Conservation (phyloP, 2,888 invertebrate genomes). For the Drosophila mercatorum region DNA sequence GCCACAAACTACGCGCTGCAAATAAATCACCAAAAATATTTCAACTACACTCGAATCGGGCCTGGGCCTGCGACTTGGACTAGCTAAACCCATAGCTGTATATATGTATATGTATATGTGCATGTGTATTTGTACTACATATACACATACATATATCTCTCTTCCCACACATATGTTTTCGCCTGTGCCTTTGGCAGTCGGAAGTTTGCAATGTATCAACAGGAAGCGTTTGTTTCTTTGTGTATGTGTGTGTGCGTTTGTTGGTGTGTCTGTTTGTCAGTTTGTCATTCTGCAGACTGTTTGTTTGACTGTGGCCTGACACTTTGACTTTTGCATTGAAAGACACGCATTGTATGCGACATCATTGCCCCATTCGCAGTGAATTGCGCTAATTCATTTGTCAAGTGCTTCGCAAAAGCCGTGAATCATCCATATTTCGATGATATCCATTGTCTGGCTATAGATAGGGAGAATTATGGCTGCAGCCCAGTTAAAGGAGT, state of each 20-base stretch:
- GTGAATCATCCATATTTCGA: conserved; percentile 69
- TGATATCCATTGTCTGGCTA: conserved; percentile 39
- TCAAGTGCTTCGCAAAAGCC: conserved; percentile 62
- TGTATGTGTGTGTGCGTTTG: conserved; percentile 35
- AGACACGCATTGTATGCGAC: conserved; percentile 71
- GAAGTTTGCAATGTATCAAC: conserved; percentile 80
- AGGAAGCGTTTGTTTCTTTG: conserved; percentile 74
- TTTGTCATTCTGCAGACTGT: conserved; percentile 57
- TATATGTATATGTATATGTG: background rate
- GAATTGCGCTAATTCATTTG: conserved; percentile 79
- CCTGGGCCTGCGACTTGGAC: background rate
- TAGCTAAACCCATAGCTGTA: conserved; percentile 23
- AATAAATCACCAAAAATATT: conserved; percentile 81
- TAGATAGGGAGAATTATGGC: conserved; percentile 24
- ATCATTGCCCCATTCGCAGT: conserved; percentile 48
- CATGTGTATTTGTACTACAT: background rate
- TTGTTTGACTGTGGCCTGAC: conserved; percentile 73
- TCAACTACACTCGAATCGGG: conserved; percentile 67
- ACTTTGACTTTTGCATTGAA: conserved; percentile 80
- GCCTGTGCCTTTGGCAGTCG: conserved; percentile 65
- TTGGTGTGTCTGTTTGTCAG: conserved; percentile 30
- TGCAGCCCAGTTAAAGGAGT: conserved; percentile 15
- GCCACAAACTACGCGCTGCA: conserved; percentile 78
- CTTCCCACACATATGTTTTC: conserved; percentile 71
- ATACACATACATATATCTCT: conserved; percentile 11